Conservation (phyloP, 2,888 invertebrate genomes). For the Ennomos erosarius region DNA sequence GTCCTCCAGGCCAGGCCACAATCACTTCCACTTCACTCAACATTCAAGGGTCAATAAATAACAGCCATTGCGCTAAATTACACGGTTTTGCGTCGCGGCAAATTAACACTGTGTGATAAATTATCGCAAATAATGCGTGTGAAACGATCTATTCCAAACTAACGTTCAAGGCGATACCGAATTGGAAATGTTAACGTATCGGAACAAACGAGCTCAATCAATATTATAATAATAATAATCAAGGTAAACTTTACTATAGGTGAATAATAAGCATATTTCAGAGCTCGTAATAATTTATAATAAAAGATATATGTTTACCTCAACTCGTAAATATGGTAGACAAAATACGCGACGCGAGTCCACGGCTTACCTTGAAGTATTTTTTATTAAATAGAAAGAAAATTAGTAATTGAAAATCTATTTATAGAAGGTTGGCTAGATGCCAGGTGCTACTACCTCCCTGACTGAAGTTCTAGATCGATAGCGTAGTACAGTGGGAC, state of each 20-base stretch:
- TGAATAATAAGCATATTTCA: slow-evolving; percentile 10
- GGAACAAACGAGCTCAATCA: too few species aligned
- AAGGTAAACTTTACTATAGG: slow-evolving; percentile 10
- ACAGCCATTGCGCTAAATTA: slow-evolving; percentile 20
- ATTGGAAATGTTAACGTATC: slow-evolving; percentile 1
- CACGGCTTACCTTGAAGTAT: slow-evolving; percentile 18
- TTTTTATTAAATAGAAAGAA: slow-evolving; percentile 21
- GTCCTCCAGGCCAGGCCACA: slow-evolving; percentile 2
- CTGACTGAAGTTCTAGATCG: slow-evolving; percentile 19
- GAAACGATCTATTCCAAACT: slow-evolving; percentile 10
- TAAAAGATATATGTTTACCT: slow-evolving; percentile 21
- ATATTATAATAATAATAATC: too few species aligned
- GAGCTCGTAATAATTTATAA: slow-evolving; percentile 2
- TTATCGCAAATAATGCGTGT: slow-evolving; percentile 10
- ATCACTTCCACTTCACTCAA: slow-evolving; percentile 17
- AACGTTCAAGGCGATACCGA: slow-evolving; percentile 10
- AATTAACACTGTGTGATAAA: slow-evolving; percentile 22
- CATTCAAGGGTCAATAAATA: slow-evolving; percentile 22
- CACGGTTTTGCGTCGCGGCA: slow-evolving; percentile 20
- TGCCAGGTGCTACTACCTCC: slow-evolving; percentile 20
- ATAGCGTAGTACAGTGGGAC: slow-evolving; percentile 14
- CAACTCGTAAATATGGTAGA: slow-evolving; percentile 3
- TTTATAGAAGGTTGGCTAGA: slow-evolving; percentile 22
- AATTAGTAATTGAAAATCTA: slow-evolving; percentile 30
- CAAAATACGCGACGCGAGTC: slow-evolving; percentile 14